Percentiles rank a stretch among this genome's conserved stretches.
These are phyloP conservation scores for Ambastaia sidthimunki DNA, from an alignment of 2,797 vertebrate genomes.

Conservation along the genomic window DNA sequence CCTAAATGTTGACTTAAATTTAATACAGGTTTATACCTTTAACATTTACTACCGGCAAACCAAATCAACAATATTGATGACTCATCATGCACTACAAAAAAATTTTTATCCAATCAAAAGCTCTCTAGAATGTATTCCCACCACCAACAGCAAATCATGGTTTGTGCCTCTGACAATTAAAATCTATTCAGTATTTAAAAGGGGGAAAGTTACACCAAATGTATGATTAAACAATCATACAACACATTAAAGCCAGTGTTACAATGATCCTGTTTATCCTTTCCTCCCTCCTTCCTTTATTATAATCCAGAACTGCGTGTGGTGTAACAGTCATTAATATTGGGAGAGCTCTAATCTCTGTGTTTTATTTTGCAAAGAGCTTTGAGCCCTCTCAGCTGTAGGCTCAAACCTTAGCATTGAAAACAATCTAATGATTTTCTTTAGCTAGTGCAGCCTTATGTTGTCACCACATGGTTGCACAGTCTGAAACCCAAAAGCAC, in stretches of 20 bases:
- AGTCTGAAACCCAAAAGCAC: slow-evolving; percentile 45
- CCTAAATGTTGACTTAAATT: too few relatives aligned
- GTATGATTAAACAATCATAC: background rate
- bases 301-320: slow-evolving; percentile 52
- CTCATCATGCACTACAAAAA: too few relatives aligned
- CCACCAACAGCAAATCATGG: too few relatives aligned
- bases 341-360: slow-evolving; percentile 50
- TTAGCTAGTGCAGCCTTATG: slow-evolving; percentile 42
- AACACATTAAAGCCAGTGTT: background rate
- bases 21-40: too few relatives aligned
- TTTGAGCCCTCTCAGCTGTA: slow-evolving; percentile 37
- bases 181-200: too few relatives aligned
- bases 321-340: slow-evolving; percentile 44
- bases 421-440: slow-evolving; percentile 59
- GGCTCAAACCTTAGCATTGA: slow-evolving; percentile 47
- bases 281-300: slow-evolving; percentile 49
- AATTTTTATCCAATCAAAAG: too few relatives aligned
- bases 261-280: slow-evolving; percentile 40
- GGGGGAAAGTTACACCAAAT: too few relatives aligned
- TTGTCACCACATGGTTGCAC: slow-evolving; percentile 52
- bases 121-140: too few relatives aligned
- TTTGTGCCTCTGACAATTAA: too few relatives aligned
- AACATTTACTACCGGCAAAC: too few relatives aligned
- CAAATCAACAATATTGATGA: too few relatives aligned
- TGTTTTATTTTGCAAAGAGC: slow-evolving; percentile 38